Base-by-base conservation (phyloP, 2,888 invertebrate genomes). In the Apoderus coryli region DNA sequence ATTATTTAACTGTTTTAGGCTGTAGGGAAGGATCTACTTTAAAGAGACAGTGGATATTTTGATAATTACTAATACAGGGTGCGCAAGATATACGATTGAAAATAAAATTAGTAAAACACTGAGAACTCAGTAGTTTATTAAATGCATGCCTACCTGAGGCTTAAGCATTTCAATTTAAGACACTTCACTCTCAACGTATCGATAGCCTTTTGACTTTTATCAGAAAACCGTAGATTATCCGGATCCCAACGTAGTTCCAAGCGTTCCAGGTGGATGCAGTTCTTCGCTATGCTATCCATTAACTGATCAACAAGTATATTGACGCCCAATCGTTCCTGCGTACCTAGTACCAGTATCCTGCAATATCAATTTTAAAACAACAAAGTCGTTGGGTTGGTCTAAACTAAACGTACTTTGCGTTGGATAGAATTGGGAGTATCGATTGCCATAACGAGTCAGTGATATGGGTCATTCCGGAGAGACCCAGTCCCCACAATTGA, bases 181-280 rank as follows among this genome's bases (percentile, higher is more conserved):
- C 96, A 96, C 52, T 89, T 89, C 24, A 98, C 86, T 25, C 98
- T 76, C 37, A 99, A 66, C 27, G 93, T 82, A 58, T 99, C 98
- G 43, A 98, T 95, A 24, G 96, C 96, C 58, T 99, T 99, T 60
- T 95, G 95, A 52, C 95, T 95, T 61, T 99, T 98, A 60, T 99
- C 98, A 22, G 95, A 96, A 62, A 95, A 98, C 30, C 98, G 71
- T 19, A 99, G 68, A 51, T 96, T 96, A 49, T 95, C 95, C 0
- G 96, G 95, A 59, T 99, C 98, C 98, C 98, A 99, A 43, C 86
- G 76, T 14, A 99, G 64, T 56, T 99, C 98, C 32, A 98, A 60
- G 1, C 98, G 70, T 56, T 93, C 89, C 47, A 98, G 57, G 45
- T 75, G 72, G 0, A 76, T 74, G 49, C 93, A 93, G 57, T 82